phyloP scores from a whole-genome alignment of 2,888 invertebrate genomes.

The Tethea ocularis region DNA sequence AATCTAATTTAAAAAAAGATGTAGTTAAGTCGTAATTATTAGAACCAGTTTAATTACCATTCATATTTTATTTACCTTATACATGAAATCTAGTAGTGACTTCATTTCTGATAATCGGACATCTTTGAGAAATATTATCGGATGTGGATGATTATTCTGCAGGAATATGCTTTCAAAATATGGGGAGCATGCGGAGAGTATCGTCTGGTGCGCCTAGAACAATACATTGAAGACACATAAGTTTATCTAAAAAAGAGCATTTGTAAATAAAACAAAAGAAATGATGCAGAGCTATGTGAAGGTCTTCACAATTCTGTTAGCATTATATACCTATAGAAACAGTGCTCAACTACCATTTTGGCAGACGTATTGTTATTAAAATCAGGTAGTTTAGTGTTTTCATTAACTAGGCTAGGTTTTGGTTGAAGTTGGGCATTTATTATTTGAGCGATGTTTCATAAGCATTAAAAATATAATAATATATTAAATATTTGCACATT shows the following conservation, averaged over 20 bases:
- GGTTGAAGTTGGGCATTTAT: not conserved
- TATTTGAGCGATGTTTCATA: not conserved
- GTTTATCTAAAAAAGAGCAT: conserved; percentile 35
- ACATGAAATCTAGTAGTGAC: conserved; percentile 96
- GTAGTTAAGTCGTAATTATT: too few species aligned
- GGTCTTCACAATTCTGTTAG: conserved; percentile 59
- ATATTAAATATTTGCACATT: not conserved
- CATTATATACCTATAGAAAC: conserved; percentile 55
- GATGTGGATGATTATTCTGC: conserved; percentile 94
- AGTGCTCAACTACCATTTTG: conserved; percentile 55
- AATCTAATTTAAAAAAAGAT: conserved; percentile 7
- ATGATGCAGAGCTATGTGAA: conserved; percentile 57
- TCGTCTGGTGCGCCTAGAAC: conserved; percentile 94
- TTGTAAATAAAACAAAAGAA: conserved; percentile 54
- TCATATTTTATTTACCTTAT: conserved; percentile 85
- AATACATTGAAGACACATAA: conserved; percentile 32
- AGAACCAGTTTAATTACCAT: not conserved
- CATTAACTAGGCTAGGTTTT: conserved; percentile 24
- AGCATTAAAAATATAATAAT: not conserved
- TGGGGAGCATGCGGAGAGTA: conserved; percentile 96
- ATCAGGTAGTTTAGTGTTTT: conserved; percentile 52
- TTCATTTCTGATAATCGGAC: conserved; percentile 95
- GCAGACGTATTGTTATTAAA: conserved; percentile 67
- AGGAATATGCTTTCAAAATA: conserved; percentile 96
- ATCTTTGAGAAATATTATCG: conserved; percentile 96